A percentile compares a stretch with the other conserved stretches of the same genome.
Evolutionary conservation across 2,113 vertebrate genomes (phyloP).

Genomic region (Rostratula benghalensis): DNA sequence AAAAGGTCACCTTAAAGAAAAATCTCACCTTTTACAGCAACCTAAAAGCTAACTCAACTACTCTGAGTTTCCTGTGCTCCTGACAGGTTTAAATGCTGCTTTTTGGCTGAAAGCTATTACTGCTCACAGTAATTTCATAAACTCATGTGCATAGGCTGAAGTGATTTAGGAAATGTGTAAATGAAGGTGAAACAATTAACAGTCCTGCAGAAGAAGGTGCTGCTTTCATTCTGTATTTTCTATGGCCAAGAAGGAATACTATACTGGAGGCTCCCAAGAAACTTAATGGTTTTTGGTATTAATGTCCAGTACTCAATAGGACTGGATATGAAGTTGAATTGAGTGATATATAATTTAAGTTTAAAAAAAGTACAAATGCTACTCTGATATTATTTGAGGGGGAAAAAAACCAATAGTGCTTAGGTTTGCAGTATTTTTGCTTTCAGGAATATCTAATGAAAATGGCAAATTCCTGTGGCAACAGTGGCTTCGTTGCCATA

Average conservation of each 20-base stretch:
- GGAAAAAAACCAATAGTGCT: not conserved
- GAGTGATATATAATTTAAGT: not conserved
- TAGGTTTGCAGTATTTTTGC: not conserved
- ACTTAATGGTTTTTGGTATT: not conserved
- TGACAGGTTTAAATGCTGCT: not conserved
- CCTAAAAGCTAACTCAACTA: not conserved
- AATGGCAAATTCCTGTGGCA: not conserved
- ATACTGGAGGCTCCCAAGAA: not conserved
- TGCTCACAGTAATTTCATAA: not conserved
- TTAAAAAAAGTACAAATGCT: not conserved
- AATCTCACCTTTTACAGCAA: not conserved
- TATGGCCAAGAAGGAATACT: not conserved
- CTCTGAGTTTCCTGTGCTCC: not conserved
- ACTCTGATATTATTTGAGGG: not conserved
- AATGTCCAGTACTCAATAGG: not conserved
- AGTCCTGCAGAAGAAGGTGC: not conserved
- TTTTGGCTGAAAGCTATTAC: not conserved
- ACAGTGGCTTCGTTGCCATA: not conserved
- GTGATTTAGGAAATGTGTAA: not conserved
- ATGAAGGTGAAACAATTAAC: not conserved
- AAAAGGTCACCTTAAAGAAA: not conserved
- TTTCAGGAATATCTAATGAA: not conserved
- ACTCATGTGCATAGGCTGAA: not conserved
- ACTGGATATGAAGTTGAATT: not conserved
- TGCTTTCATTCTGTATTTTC: not conserved